These are phyloP conservation scores for Pogonomyrmex barbatus DNA, from an alignment of 1,140 invertebrate genomes.

Conservation along the genomic window DNA sequence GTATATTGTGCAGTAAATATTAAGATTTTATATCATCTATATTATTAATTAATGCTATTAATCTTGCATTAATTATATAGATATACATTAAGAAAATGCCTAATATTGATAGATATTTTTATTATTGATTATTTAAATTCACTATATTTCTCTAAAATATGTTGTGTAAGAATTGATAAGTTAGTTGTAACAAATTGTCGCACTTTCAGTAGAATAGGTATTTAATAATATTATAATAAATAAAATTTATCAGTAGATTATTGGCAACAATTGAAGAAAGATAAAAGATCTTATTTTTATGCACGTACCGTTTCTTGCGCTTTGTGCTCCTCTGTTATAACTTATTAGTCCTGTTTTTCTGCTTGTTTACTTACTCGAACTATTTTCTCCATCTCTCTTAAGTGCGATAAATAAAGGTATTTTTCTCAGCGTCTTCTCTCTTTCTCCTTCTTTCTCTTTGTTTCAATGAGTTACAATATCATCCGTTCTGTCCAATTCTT, in stretches of 20 bases:
- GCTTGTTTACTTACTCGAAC: slow-evolving; percentile 25
- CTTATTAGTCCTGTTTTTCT: slow-evolving; percentile 22
- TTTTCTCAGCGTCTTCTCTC: not conserved
- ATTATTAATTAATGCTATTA: not conserved
- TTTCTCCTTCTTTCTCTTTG: not conserved
- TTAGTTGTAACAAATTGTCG: not conserved
- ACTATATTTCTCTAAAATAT: not conserved
- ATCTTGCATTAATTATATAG: slow-evolving; percentile 3
- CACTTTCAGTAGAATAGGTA: not conserved
- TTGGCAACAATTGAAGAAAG: not conserved
- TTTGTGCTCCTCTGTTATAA: not conserved
- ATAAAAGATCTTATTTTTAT: slow-evolving; percentile 1
- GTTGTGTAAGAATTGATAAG: not conserved
- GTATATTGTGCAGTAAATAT: not conserved
- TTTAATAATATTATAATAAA: not conserved
- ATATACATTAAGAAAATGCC: not conserved
- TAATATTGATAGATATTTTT: not conserved
- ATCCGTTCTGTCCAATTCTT: slow-evolving; percentile 31
- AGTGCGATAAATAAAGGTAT: slow-evolving; percentile 50
- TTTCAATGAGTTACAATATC: slow-evolving; percentile 40
- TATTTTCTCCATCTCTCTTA: slow-evolving; percentile 20
- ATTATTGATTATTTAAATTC: not conserved
- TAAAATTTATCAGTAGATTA: not conserved
- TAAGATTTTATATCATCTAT: not conserved
- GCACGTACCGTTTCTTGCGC: too few species aligned